A percentile compares a stretch with the other conserved stretches of the same genome.
These are phyloP conservation scores for Colistium nudipinnis DNA, from an alignment of 2,113 vertebrate genomes.

Conservation along the genomic window DNA sequence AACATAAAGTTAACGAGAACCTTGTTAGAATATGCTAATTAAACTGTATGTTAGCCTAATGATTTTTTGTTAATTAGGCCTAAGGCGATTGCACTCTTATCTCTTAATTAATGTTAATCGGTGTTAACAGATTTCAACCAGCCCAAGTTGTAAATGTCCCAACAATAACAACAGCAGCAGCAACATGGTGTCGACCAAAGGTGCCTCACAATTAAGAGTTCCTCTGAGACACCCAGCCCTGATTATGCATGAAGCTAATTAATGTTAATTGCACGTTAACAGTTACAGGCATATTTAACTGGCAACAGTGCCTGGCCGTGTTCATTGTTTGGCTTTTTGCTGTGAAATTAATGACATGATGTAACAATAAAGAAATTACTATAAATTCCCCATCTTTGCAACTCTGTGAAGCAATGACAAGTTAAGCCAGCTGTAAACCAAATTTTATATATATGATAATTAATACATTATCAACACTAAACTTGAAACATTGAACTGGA, in stretches of 20 bases:
- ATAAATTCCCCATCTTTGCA: neutral
- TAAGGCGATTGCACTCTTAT: slow-evolving; percentile 29
- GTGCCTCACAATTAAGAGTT: slow-evolving; percentile 78
- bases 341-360: no score
- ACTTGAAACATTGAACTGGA: neutral
- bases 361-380: no score
- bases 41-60: slow-evolving; percentile 86
- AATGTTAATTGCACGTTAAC: slow-evolving; percentile 87
- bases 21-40: slow-evolving; percentile 92
- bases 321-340: slow-evolving; percentile 27
- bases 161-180: slow-evolving; percentile 35
- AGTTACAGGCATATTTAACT: slow-evolving; percentile 32
- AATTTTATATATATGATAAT: neutral
- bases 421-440: neutral
- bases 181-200: slow-evolving; percentile 73
- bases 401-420: neutral
- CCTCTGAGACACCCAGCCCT: slow-evolving; percentile 81
- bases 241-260: slow-evolving; percentile 84
- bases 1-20: slow-evolving; percentile 89
- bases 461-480: neutral
- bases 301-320: slow-evolving; percentile 11
- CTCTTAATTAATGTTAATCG: slow-evolving; percentile 56
- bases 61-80: slow-evolving; percentile 82
- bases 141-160: slow-evolving; percentile 78
- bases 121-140: slow-evolving; percentile 46